phyloP scores from a whole-genome alignment of 2,888 invertebrate species.

The Parochlus steinenii region DNA sequence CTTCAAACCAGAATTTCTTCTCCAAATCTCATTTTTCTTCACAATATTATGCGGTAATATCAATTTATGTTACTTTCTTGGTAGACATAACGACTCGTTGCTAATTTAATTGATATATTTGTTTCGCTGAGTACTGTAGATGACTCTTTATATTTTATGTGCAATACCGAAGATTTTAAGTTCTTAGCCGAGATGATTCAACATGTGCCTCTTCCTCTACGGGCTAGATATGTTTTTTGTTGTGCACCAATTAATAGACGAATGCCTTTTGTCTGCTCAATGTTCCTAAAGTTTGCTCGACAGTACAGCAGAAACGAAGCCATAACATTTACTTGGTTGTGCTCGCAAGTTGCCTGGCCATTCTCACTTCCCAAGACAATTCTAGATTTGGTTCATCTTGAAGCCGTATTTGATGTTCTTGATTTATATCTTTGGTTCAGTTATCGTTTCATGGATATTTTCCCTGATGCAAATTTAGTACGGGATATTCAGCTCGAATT shows the following conservation, averaged over 20 bases:
- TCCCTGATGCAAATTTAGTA: conserved; percentile 63
- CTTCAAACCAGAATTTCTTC: no score
- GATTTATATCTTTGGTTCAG: conserved; percentile 93
- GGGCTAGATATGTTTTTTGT: conserved; percentile 89
- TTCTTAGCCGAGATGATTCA: conserved; percentile 95
- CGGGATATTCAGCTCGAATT: conserved; percentile 73
- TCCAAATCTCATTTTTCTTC: no score
- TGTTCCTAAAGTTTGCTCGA: conserved; percentile 89
- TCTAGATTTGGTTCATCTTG: conserved; percentile 75
- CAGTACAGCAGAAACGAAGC: conserved; percentile 82
- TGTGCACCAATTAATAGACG: conserved; percentile 92
- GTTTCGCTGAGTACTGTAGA: conserved; percentile 80
- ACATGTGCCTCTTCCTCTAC: conserved; percentile 75
- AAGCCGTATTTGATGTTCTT: conserved; percentile 86
- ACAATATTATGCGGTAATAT: no score
- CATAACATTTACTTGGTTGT: conserved; percentile 75
- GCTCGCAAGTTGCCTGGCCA: conserved; percentile 75
- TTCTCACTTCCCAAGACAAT: conserved; percentile 69
- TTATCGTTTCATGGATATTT: conserved; percentile 82
- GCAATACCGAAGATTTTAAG: conserved; percentile 89
- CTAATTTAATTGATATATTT: no score
- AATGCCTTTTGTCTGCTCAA: conserved; percentile 82
- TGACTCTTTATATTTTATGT: conserved; percentile 89
- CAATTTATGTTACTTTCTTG: no score
- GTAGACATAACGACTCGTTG: no score